Conservation (phyloP, 2,797 vertebrate genomes). For the Acridotheres tristis region DNA sequence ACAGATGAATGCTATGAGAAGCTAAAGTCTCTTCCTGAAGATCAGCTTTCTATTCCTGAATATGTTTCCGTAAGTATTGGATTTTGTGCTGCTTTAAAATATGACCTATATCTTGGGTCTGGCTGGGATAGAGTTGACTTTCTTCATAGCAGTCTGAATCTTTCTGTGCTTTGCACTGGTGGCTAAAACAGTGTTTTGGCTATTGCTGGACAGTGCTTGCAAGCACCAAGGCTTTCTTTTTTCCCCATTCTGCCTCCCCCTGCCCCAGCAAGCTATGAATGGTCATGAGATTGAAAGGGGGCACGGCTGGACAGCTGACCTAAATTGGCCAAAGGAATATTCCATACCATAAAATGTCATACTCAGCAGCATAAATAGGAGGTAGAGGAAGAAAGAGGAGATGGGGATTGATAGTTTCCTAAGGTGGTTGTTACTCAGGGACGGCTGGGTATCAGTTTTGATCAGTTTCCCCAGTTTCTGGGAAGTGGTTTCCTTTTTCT, state of each 20-base stretch:
- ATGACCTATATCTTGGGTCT: background rate
- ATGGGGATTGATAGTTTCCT: rapidly evolving
- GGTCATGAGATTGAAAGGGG: background rate
- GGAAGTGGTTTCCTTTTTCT: background rate
- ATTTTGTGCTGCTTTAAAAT: background rate
- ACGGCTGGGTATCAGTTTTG: rapidly evolving
- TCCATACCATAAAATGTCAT: background rate
- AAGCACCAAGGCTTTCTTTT: background rate
- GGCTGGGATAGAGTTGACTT: background rate
- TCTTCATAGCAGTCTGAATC: background rate
- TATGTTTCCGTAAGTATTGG: slow-evolving; percentile 89
- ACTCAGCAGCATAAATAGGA: background rate
- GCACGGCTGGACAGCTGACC: background rate
- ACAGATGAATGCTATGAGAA: slow-evolving; percentile 85
- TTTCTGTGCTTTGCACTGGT: background rate
- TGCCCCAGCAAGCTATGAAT: background rate
- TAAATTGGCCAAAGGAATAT: background rate
- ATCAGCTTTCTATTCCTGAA: slow-evolving; percentile 92
- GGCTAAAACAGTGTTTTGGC: background rate
- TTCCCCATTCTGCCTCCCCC: background rate
- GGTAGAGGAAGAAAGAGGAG: background rate
- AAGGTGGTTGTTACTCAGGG: background rate
- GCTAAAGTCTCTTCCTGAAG: slow-evolving; percentile 86
- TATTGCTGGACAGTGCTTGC: background rate
- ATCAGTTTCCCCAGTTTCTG: background rate